Percentiles rank a stretch among this genome's conserved stretches.
Evolutionary conservation across 2,888 invertebrate species (phyloP).

Genomic region (Brenthis hecate): DNA sequence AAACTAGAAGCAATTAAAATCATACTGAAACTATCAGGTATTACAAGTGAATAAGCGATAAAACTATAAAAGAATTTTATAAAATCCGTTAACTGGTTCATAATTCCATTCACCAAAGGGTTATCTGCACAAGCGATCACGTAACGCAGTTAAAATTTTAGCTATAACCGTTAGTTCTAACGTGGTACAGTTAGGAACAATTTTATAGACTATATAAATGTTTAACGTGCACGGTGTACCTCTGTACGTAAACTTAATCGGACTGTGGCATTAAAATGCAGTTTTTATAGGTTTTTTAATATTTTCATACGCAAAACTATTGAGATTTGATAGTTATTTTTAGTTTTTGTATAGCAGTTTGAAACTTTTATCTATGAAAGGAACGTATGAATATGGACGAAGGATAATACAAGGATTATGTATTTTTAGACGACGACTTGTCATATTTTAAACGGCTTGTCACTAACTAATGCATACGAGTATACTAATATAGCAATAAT

Average conservation of each 20-base stretch:
- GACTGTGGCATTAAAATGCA: slow-evolving; percentile 39
- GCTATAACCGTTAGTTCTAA: slow-evolving; percentile 61
- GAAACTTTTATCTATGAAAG: slow-evolving; percentile 24
- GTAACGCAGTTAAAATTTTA: slow-evolving; percentile 59
- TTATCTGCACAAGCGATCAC: slow-evolving; percentile 46
- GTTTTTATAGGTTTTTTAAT: slow-evolving; percentile 31
- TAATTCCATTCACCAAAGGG: slow-evolving; percentile 21
- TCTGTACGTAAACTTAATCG: slow-evolving; percentile 56
- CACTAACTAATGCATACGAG: no score
- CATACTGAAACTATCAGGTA: no score
- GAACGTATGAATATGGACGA: slow-evolving; percentile 5
- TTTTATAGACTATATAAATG: slow-evolving; percentile 55
- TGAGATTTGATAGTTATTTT: slow-evolving; percentile 23
- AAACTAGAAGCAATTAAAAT: no score
- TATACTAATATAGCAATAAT: no score
- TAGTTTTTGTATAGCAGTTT: slow-evolving; percentile 17
- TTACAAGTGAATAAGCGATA: no score
- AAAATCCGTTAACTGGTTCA: slow-evolving; percentile 14
- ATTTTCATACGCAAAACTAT: slow-evolving; percentile 17
- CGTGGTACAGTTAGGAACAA: slow-evolving; percentile 56
- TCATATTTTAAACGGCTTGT: no score
- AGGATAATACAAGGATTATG: neutral
- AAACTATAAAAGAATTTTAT: slow-evolving; percentile 7
- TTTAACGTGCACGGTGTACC: slow-evolving; percentile 3
- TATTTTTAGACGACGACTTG: no score